Evolutionary conservation across 2,888 invertebrate genomes (phyloP).

Genomic region (Eulithis testata): DNA sequence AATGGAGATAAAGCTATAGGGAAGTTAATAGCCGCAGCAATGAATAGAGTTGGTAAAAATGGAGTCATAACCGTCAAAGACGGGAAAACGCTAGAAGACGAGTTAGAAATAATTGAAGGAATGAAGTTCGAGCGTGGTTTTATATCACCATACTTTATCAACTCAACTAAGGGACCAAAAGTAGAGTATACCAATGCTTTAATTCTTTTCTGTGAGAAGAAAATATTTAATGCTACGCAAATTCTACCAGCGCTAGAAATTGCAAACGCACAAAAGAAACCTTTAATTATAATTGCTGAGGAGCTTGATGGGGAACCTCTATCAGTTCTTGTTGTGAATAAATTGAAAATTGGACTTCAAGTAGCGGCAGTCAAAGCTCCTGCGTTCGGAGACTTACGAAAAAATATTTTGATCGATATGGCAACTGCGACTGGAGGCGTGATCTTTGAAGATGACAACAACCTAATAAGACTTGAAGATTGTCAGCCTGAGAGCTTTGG

Average conservation of each 20-base stretch:
- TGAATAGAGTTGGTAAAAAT: slow-evolving; percentile 98
- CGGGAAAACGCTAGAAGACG: slow-evolving; percentile 97
- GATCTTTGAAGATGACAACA: slow-evolving; percentile 96
- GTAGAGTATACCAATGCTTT: slow-evolving; percentile 98
- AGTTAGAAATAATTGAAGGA: slow-evolving; percentile 97
- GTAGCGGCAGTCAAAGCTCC: slow-evolving; percentile 98
- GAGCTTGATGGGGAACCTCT: slow-evolving; percentile 97
- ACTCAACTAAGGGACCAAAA: slow-evolving; percentile 98
- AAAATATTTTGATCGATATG: slow-evolving; percentile 94
- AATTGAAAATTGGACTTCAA: slow-evolving; percentile 94
- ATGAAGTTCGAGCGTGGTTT: slow-evolving; percentile 99
- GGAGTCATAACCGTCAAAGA: slow-evolving; percentile 99
- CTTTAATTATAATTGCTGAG: slow-evolving; percentile 97
- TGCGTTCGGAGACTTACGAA: slow-evolving; percentile 97
- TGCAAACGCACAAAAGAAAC: slow-evolving; percentile 95
- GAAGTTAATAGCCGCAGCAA: slow-evolving; percentile 96
- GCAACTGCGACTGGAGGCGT: slow-evolving; percentile 96
- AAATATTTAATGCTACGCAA: slow-evolving; percentile 96
- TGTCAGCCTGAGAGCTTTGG: slow-evolving; percentile 92
- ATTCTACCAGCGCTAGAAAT: slow-evolving; percentile 98
- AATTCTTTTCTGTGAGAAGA: slow-evolving; percentile 97
- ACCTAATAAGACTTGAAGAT: slow-evolving; percentile 94
- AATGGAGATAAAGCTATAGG: slow-evolving; percentile 97
- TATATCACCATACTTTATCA: slow-evolving; percentile 99
- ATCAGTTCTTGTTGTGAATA: slow-evolving; percentile 95